Percentiles rank a stretch among this genome's conserved stretches.
phyloP scores from a whole-genome alignment of 2,888 invertebrate species.

The Crepidodera aurea region DNA sequence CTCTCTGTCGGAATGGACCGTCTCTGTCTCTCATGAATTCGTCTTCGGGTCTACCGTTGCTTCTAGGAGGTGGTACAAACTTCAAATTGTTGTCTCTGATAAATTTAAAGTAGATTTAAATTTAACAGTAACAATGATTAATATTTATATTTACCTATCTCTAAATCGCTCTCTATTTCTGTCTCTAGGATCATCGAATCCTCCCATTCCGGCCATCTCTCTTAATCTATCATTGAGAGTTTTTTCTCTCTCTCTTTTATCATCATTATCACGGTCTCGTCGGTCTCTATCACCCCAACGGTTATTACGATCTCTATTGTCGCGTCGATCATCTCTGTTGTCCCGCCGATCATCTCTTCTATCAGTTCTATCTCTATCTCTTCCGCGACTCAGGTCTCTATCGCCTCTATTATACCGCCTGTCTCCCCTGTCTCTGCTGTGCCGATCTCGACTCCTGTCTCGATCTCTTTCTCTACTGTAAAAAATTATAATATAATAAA shows the following conservation, averaged over 20 bases:
- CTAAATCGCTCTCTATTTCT: slow-evolving; percentile 28
- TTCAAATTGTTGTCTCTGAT: slow-evolving; percentile 11
- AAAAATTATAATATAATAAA: neutral
- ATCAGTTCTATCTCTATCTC: slow-evolving; percentile 42
- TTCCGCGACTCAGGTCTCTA: slow-evolving; percentile 42
- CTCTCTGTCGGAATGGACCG: slow-evolving; percentile 7
- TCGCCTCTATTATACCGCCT: slow-evolving; percentile 30
- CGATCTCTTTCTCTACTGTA: slow-evolving; percentile 23
- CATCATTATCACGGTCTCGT: slow-evolving; percentile 35
- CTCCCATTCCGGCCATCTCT: slow-evolving; percentile 54
- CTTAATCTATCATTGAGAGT: slow-evolving; percentile 53
- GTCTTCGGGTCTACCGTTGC: slow-evolving; percentile 20
- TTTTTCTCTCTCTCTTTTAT: slow-evolving; percentile 51
- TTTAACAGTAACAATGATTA: neutral
- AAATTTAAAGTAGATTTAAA: neutral
- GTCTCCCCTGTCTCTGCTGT: slow-evolving; percentile 34
- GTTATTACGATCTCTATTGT: slow-evolving; percentile 45
- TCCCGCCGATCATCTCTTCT: slow-evolving; percentile 36
- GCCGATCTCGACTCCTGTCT: slow-evolving; percentile 17
- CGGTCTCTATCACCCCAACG: slow-evolving; percentile 49
- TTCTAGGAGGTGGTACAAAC: slow-evolving; percentile 6
- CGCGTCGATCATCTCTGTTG: slow-evolving; percentile 48
- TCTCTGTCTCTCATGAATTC: slow-evolving; percentile 18
- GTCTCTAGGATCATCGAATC: slow-evolving; percentile 29
- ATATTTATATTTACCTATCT: slow-evolving; percentile 16